A percentile compares a stretch with the other conserved stretches of the same genome.
phyloP scores from a whole-genome alignment of 2,888 invertebrate species.

The Unio pictorum region DNA sequence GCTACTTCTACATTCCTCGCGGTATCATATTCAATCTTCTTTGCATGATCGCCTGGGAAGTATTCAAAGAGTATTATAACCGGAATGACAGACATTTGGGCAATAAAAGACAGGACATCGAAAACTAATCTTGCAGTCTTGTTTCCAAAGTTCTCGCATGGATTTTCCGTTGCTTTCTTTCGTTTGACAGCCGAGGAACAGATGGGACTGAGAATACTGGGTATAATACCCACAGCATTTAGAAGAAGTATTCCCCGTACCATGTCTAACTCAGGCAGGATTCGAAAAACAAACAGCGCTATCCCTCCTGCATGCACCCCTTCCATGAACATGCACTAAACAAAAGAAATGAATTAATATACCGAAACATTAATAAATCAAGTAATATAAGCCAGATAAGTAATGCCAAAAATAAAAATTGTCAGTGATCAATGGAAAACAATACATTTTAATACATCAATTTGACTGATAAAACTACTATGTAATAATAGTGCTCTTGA shows the following conservation, averaged over 20 bases:
- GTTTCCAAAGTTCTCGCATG: neutral
- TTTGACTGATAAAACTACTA: too few relatives aligned
- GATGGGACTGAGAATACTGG: slow-evolving; percentile 56
- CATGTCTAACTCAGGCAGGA: slow-evolving; percentile 60
- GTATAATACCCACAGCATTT: slow-evolving; percentile 55
- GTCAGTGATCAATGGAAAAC: too few relatives aligned
- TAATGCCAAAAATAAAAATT: too few relatives aligned
- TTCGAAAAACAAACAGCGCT: slow-evolving; percentile 59
- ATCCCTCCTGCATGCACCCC: slow-evolving; percentile 56
- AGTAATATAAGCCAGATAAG: too few relatives aligned
- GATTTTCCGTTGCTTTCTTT: neutral
- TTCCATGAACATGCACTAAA: slow-evolving; percentile 28
- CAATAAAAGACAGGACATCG: slow-evolving; percentile 28
- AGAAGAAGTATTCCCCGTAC: slow-evolving; percentile 58
- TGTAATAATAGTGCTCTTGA: too few relatives aligned
- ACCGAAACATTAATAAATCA: too few relatives aligned
- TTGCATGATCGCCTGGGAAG: slow-evolving; percentile 13
- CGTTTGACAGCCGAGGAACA: slow-evolving; percentile 23
- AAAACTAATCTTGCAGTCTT: slow-evolving; percentile 14
- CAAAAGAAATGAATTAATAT: too few relatives aligned
- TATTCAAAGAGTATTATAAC: slow-evolving; percentile 30
- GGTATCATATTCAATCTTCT: slow-evolving; percentile 5
- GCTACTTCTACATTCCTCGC: slow-evolving; percentile 24
- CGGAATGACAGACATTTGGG: slow-evolving; percentile 46
- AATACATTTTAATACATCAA: too few relatives aligned